These are phyloP conservation scores for Siniperca chuatsi DNA, from an alignment of 2,113 vertebrate species.

Conservation along the genomic window DNA sequence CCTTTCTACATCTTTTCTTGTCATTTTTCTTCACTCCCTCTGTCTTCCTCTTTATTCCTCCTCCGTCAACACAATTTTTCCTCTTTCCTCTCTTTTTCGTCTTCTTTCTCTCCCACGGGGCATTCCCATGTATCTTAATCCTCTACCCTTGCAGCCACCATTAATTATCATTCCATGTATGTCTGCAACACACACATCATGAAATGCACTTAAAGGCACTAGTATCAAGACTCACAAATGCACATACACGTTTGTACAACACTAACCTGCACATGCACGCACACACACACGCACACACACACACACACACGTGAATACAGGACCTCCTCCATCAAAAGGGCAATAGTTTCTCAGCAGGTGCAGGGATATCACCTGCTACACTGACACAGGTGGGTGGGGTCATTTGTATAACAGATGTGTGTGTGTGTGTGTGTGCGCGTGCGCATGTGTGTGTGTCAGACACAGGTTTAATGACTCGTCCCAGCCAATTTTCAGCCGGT, in stretches of 20 bases:
- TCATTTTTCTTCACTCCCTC: not conserved
- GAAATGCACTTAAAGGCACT: constrained; percentile 30
- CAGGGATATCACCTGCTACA: constrained; percentile 59
- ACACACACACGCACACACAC: constrained; percentile 22
- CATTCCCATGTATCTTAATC: constrained; percentile 49
- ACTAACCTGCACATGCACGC: not conserved
- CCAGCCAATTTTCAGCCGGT: constrained; percentile 79
- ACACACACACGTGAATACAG: not conserved
- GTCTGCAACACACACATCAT: constrained; percentile 15
- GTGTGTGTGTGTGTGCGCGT: constrained; percentile 13
- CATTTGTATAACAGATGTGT: constrained; percentile 47
- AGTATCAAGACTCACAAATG: constrained; percentile 18
- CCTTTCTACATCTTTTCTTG: not conserved
- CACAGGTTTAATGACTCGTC: constrained; percentile 82
- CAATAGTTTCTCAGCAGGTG: constrained; percentile 61
- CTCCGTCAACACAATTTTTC: not conserved
- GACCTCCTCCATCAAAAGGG: constrained; percentile 52
- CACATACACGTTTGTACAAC: not conserved
- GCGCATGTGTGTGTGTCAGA: constrained; percentile 57
- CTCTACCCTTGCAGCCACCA: constrained; percentile 1
- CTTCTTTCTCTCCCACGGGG: not conserved
- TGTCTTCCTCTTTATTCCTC: not conserved
- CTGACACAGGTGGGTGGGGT: constrained; percentile 61
- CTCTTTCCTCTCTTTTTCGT: not conserved
- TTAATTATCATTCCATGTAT: constrained; percentile 38